Evolutionary conservation across 23 tunicate genomes (phyloP).

Genomic region (Trididemnum miniatum): DNA sequence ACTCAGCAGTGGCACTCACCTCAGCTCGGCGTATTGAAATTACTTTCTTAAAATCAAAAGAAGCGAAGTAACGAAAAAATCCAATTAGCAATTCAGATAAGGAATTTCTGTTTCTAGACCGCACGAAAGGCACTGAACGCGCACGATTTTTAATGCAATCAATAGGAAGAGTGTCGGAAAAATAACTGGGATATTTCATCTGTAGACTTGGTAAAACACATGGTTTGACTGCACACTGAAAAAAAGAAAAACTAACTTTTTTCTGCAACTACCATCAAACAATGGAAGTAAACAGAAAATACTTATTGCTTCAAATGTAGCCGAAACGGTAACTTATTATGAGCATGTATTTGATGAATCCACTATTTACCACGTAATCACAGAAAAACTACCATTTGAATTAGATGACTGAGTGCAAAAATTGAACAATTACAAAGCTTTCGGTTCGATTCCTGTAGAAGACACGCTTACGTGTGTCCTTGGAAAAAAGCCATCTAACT

Average conservation of each 20-base stretch:
- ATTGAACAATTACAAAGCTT: too few relatives aligned
- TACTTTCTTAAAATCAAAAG: constrained; percentile 49
- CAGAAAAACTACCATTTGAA: too few relatives aligned
- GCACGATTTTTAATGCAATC: not conserved
- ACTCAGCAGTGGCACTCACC: too few relatives aligned
- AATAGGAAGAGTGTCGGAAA: not conserved
- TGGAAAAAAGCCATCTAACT: too few relatives aligned
- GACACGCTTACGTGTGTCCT: too few relatives aligned
- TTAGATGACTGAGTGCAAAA: too few relatives aligned
- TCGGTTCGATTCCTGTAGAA: too few relatives aligned
- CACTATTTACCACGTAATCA: too few relatives aligned
- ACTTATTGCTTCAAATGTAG: too few relatives aligned
- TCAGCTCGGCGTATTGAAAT: constrained; percentile 55
- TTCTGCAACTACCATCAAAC: not conserved
- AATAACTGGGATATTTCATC: constrained; percentile 2
- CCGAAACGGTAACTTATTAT: too few relatives aligned
- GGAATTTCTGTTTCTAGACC: constrained; percentile 35
- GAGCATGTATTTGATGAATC: too few relatives aligned
- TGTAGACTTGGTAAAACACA: constrained; percentile 52
- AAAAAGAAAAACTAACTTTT: not conserved
- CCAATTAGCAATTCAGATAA: constrained; percentile 57
- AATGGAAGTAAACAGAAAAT: too few relatives aligned
- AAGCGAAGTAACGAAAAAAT: constrained; percentile 55
- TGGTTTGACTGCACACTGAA: constrained; percentile 46
- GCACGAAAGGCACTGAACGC: not conserved